phyloP scores from a whole-genome alignment of 37 sponge, comb jelly and placozoan species.

The Chondrosia reniformis region DNA sequence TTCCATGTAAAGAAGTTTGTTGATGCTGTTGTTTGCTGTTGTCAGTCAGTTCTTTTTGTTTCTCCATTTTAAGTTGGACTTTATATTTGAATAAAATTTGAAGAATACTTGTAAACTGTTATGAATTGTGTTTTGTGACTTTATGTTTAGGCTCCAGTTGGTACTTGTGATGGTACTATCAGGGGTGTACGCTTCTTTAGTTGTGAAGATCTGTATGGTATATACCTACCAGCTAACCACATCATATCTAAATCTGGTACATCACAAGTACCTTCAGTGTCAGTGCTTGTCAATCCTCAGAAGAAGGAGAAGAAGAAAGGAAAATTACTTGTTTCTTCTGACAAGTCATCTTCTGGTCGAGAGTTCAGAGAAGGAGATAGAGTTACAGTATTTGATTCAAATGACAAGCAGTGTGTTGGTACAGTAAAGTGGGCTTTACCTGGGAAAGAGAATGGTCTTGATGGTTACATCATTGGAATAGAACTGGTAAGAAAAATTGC shows the following conservation, averaged over 20 bases:
- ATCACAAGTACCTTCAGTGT: not conserved
- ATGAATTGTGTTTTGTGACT: not conserved
- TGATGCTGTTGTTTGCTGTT: too few relatives aligned
- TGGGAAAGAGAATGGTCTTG: not conserved
- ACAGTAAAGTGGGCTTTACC: slow-evolving; percentile 15
- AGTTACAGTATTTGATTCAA: not conserved
- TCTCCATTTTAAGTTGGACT: too few relatives aligned
- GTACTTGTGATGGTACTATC: slow-evolving; percentile 43
- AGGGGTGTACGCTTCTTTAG: slow-evolving; percentile 30
- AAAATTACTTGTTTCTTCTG: not conserved
- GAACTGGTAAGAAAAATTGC: too few relatives aligned
- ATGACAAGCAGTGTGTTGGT: not conserved
- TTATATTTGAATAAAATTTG: too few relatives aligned
- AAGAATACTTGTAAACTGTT: not conserved
- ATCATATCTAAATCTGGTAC: not conserved
- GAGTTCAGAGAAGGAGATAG: not conserved
- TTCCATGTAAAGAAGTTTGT: too few relatives aligned
- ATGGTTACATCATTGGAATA: slow-evolving; percentile 8
- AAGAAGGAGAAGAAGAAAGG: not conserved
- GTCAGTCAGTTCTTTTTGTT: too few relatives aligned
- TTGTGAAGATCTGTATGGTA: slow-evolving; percentile 35
- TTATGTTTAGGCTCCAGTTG: not conserved
- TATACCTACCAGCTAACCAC: slow-evolving; percentile 23
- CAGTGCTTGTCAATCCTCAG: too few relatives aligned
- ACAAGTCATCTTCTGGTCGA: not conserved